Base-by-base conservation (phyloP, 1,140 invertebrate genomes). In the Hesperophylax magnus region DNA sequence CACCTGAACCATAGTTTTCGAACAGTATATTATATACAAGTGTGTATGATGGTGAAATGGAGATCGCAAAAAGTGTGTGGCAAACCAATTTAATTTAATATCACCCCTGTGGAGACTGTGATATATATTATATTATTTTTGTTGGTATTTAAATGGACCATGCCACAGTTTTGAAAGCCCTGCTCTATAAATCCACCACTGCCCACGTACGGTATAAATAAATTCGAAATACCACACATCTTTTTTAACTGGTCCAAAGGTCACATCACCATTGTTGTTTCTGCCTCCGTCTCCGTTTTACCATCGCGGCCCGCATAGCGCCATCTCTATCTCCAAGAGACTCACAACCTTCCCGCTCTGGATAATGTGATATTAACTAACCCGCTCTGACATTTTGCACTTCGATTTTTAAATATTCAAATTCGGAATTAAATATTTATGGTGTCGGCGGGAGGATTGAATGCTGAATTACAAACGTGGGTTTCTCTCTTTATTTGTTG, bases 181-280 rank as follows among this genome's bases (percentile, higher is more conserved):
- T 52, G n/a, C 34, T 6, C 65, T n/a, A 56, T 54, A 34, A 75
- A 53, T 58, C 71, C 47, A n/a, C 24, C 8, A 31, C 56, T 3
- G 8, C 72, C 72, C 72, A 75, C 72, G 52, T 54, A 15, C 34
- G 67, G 9, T 71, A 71, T 39, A 71, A 71, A 71, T 71, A 71
- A 71, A 71, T 71, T 52, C 72, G 11, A 75, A 75, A 75, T 75
- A 75, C 72, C 72, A 75, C 72, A 71, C 39, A 71, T 71, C 39
- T 71, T 31, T 67, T 54, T 58, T 58, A 75, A 75, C 72, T 75
- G 72, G 72, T 75, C 72, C 72, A 75, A 75, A 75, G 72, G 72
- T 75, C 72, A 71, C 17, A 11, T 53, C 67, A 58, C 52, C 72
- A 56, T 75, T 75, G 72, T 56, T 58, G 72, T 75, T 17, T 56